These are phyloP conservation scores for Morone saxatilis DNA, from an alignment of 2,113 vertebrate genomes.

Conservation along the genomic window DNA sequence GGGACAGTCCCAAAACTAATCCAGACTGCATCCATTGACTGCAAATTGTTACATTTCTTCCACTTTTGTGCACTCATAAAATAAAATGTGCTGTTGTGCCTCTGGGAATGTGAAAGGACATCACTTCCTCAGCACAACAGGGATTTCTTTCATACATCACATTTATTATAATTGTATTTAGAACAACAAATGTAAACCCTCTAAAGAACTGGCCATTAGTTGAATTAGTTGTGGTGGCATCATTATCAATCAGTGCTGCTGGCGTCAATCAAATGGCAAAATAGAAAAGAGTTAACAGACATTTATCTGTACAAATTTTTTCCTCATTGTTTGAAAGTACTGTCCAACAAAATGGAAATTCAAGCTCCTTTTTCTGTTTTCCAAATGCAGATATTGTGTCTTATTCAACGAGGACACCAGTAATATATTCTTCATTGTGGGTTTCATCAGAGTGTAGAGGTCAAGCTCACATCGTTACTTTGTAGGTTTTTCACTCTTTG, in stretches of 20 bases:
- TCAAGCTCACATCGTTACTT: background rate
- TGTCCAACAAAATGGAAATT: background rate
- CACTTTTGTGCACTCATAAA: background rate
- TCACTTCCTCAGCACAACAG: background rate
- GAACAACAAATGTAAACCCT: background rate
- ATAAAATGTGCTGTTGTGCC: constrained; percentile 20
- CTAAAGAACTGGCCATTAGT: background rate
- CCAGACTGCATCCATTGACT: background rate
- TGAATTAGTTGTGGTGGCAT: background rate
- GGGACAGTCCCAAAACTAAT: background rate
- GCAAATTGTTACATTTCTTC: background rate
- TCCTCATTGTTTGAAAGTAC: no score
- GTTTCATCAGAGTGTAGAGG: background rate
- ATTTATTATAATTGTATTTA: background rate
- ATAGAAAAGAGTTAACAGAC: background rate
- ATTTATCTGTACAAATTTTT: background rate
- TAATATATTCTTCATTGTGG: background rate
- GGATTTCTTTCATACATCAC: background rate
- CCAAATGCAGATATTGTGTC: background rate
- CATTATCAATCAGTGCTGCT: background rate
- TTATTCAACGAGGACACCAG: background rate
- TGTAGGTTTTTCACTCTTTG: background rate
- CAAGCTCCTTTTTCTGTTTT: background rate
- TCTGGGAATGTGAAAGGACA: constrained; percentile 1
- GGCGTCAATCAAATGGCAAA: background rate